Percentiles rank a stretch among this genome's conserved stretches.
Evolutionary conservation across 2,113 vertebrate genomes (phyloP).

Genomic region (Microcebus jonahi): DNA sequence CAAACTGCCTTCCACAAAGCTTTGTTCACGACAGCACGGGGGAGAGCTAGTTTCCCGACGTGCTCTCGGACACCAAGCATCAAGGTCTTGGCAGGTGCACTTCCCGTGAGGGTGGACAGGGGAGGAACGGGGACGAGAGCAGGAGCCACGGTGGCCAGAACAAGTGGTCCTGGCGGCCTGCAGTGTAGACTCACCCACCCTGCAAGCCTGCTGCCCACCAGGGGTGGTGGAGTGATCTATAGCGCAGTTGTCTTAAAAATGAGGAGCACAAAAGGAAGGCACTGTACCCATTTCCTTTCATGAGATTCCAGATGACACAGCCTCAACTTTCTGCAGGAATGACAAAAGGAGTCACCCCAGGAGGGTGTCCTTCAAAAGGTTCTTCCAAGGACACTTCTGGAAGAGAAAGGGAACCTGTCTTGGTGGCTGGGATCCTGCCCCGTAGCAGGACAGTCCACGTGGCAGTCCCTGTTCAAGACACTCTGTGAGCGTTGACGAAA

Average conservation of each 20-base stretch:
- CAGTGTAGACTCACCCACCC: not conserved
- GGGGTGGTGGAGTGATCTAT: not conserved
- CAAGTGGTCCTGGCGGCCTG: not conserved
- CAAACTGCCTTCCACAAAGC: not conserved
- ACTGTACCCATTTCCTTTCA: not conserved
- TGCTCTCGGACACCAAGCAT: not conserved
- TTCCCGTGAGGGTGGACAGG: not conserved
- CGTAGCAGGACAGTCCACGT: accelerated
- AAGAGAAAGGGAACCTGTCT: not conserved
- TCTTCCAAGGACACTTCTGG: not conserved
- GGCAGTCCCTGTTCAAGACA: not conserved
- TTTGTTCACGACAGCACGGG: not conserved
- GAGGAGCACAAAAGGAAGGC: not conserved
- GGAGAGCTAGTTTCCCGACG: not conserved
- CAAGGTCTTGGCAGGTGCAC: not conserved
- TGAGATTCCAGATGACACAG: not conserved
- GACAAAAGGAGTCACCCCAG: not conserved
- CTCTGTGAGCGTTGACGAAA: accelerated
- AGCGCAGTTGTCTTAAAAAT: not conserved
- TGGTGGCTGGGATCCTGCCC: not conserved
- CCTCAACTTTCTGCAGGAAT: not conserved
- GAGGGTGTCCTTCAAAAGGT: not conserved
- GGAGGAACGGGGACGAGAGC: not conserved
- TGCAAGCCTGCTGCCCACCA: not conserved
- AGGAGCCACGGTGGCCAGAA: not conserved